Evolutionary conservation across 2,113 vertebrate species (phyloP).

Genomic region (Electrona antarctica): DNA sequence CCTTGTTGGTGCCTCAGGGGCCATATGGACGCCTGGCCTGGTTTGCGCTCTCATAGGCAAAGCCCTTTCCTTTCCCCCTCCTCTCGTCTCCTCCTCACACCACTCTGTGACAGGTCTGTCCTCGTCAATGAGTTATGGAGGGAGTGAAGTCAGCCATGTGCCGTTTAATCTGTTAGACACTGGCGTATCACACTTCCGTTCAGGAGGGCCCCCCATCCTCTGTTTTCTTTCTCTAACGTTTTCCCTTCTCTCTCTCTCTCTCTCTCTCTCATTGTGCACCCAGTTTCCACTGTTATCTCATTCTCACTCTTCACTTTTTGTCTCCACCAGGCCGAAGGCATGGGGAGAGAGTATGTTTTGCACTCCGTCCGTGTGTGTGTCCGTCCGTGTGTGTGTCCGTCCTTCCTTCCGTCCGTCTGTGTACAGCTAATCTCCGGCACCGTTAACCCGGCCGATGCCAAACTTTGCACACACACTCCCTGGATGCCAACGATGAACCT

Average conservation of each 20-base stretch:
- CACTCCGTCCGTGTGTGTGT: too few relatives aligned
- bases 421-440: too few relatives aligned
- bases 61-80: conserved; percentile 44
- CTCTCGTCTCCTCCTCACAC: conserved; percentile 20
- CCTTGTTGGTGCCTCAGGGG: conserved; percentile 61
- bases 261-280: background rate
- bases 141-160: conserved; percentile 60
- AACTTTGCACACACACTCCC: too few relatives aligned
- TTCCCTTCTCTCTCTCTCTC: conserved; percentile 1
- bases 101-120: conserved; percentile 53
- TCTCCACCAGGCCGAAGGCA: too few relatives aligned
- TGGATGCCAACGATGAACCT: too few relatives aligned
- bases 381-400: too few relatives aligned
- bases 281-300: background rate
- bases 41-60: conserved; percentile 53
- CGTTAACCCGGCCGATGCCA: too few relatives aligned
- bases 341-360: too few relatives aligned
- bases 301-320: background rate
- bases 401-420: too few relatives aligned
- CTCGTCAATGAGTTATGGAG: conserved; percentile 67
- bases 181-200: conserved; percentile 62
- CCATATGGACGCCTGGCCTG: conserved; percentile 66
- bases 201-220: conserved; percentile 31
- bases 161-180: conserved; percentile 61
- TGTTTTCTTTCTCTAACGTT: conserved; percentile 34